A percentile compares a stretch with the other conserved stretches of the same genome.
phyloP scores from a whole-genome alignment of 2,113 vertebrate species.

The Hippopotamus amphibius region DNA sequence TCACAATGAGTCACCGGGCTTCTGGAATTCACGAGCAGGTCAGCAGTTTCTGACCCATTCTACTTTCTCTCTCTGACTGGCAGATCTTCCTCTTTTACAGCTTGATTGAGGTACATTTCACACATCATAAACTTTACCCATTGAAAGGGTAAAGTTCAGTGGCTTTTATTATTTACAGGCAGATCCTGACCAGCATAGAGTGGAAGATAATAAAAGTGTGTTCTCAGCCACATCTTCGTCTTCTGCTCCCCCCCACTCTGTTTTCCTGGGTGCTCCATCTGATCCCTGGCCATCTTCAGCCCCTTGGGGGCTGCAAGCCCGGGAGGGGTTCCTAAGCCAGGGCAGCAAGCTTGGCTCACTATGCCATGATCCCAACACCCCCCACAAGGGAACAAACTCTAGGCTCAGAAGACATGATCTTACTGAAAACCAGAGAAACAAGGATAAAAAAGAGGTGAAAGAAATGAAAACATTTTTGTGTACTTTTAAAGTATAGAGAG shows the following conservation, averaged over 20 bases:
- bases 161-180: constrained; percentile 43
- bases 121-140: constrained; percentile 47
- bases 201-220: neutral
- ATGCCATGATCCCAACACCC: neutral
- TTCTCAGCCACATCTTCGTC: neutral
- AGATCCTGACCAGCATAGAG: neutral
- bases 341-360: neutral
- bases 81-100: neutral
- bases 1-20: neutral
- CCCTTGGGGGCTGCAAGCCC: neutral
- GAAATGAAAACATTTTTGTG: neutral
- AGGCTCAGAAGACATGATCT: neutral
- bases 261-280: neutral
- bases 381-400: neutral
- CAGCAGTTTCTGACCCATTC: neutral
- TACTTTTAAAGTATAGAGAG: neutral
- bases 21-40: neutral
- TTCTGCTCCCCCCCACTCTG: neutral
- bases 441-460: neutral
- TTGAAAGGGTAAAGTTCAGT: constrained; percentile 50
- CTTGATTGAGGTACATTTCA: constrained; percentile 53
- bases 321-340: neutral
- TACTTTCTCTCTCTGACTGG: neutral
- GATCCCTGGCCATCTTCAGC: neutral
- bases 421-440: constrained; percentile 19